These are phyloP conservation scores for Andrena fulva DNA, from an alignment of 2,888 invertebrate species.

Conservation along the genomic window DNA sequence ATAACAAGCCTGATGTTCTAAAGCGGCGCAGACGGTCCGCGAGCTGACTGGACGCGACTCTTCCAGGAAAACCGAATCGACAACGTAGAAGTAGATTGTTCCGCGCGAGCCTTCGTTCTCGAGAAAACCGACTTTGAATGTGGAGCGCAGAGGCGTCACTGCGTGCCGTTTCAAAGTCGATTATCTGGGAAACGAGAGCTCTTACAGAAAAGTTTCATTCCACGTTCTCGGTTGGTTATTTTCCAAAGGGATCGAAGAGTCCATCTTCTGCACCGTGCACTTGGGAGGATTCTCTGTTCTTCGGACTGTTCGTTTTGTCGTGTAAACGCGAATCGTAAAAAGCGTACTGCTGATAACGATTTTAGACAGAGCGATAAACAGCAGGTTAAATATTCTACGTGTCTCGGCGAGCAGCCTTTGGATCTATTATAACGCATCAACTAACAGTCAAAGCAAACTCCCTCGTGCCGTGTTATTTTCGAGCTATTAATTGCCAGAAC, in stretches of 20 bases:
- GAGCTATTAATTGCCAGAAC: background rate
- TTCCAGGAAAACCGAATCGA: background rate
- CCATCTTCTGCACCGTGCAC: too few species aligned
- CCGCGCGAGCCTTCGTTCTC: too few species aligned
- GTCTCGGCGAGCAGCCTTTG: slow-evolving; percentile 1
- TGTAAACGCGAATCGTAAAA: background rate
- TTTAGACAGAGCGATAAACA: background rate
- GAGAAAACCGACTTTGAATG: background rate
- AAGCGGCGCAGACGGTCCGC: background rate
- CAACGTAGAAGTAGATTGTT: background rate
- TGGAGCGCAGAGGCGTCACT: too few species aligned
- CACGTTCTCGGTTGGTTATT: too few species aligned
- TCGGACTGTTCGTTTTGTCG: background rate
- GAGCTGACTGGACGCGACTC: background rate
- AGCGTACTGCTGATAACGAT: background rate
- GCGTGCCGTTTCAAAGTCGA: background rate
- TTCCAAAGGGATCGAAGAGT: too few species aligned
- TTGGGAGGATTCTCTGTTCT: too few species aligned
- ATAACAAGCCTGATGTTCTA: background rate
- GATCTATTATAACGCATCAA: slow-evolving; percentile 17
- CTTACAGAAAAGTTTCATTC: background rate
- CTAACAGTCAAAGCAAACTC: slow-evolving; percentile 38
- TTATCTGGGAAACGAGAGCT: background rate
- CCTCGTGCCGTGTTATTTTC: background rate
- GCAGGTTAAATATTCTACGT: background rate